phyloP scores from a whole-genome alignment of 1,140 invertebrate species.

The Colletes gigas region DNA sequence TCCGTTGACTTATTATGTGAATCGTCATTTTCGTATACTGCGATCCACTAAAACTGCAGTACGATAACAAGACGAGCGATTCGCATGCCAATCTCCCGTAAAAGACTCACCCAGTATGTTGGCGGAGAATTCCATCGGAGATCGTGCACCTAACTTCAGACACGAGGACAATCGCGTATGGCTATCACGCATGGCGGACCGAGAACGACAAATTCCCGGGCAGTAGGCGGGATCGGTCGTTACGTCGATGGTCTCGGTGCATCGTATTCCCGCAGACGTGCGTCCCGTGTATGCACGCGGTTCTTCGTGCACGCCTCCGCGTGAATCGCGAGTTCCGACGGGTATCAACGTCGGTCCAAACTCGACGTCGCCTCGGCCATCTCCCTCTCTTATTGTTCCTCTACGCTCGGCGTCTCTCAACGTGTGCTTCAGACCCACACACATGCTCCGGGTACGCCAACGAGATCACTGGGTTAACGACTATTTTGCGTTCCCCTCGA shows the following conservation, averaged over 20 bases:
- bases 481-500: conserved; percentile 36
- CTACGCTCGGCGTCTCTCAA: neutral
- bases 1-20: no score
- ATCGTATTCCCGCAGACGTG: conserved; percentile 31
- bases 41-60: no score
- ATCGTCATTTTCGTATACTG: no score
- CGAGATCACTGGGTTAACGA: conserved; percentile 64
- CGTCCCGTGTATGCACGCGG: conserved; percentile 26
- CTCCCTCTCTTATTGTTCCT: neutral
- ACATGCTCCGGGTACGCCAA: no score
- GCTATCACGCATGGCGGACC: conserved; percentile 11
- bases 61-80: neutral
- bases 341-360: conserved; percentile 17
- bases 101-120: conserved; percentile 13
- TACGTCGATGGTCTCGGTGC: conserved; percentile 36
- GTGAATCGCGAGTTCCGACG: conserved; percentile 17
- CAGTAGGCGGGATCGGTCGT: conserved; percentile 42
- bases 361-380: neutral
- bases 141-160: conserved; percentile 30
- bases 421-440: no score
- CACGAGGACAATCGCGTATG: conserved; percentile 30
- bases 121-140: conserved; percentile 27
- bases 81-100: neutral
- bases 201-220: conserved; percentile 40
- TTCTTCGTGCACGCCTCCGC: conserved; percentile 7